Percentiles rank a stretch among this genome's conserved stretches.
These are phyloP conservation scores for Brachionus koreanus DNA, from an alignment of 1,140 invertebrate species.

Conservation along the genomic window DNA sequence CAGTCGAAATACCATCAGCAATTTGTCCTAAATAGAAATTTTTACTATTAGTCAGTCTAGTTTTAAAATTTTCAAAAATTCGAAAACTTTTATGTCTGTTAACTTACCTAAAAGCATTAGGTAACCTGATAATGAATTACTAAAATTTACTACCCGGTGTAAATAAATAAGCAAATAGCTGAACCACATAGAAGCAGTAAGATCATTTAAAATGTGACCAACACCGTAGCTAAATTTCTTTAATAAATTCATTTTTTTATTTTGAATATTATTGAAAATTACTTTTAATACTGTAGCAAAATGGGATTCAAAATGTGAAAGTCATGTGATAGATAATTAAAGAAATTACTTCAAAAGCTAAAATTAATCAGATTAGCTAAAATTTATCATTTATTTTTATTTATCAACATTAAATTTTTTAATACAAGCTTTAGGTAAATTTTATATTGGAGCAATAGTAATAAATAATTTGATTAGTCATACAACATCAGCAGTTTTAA, in stretches of 20 bases:
- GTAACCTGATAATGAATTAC: conserved; percentile 69
- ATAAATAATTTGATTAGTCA: no score
- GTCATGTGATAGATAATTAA: background rate
- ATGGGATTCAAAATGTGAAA: background rate
- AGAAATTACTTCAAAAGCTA: background rate
- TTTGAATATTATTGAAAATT: no score
- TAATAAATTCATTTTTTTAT: conserved; percentile 5
- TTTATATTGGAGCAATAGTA: no score
- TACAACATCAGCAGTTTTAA: no score
- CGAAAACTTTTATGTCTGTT: conserved; percentile 44
- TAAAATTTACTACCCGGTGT: conserved; percentile 72
- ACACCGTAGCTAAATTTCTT: conserved; percentile 65
- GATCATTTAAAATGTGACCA: conserved; percentile 86
- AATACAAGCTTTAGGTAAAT: no score
- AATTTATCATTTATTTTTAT: no score
- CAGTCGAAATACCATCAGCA: conserved; percentile 80
- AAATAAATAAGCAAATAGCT: conserved; percentile 89
- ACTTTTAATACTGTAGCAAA: no score
- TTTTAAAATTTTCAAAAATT: no score
- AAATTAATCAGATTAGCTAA: background rate
- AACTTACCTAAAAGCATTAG: conserved; percentile 76
- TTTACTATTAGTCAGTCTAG: no score
- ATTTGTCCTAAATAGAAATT: conserved; percentile 58
- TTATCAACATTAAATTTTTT: no score
- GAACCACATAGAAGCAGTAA: conserved; percentile 95